Evolutionary conservation across 1,140 invertebrate species (phyloP), one percentile per base, ranked within the genome.

Genomic region (Phthorimaea operculella): DNA sequence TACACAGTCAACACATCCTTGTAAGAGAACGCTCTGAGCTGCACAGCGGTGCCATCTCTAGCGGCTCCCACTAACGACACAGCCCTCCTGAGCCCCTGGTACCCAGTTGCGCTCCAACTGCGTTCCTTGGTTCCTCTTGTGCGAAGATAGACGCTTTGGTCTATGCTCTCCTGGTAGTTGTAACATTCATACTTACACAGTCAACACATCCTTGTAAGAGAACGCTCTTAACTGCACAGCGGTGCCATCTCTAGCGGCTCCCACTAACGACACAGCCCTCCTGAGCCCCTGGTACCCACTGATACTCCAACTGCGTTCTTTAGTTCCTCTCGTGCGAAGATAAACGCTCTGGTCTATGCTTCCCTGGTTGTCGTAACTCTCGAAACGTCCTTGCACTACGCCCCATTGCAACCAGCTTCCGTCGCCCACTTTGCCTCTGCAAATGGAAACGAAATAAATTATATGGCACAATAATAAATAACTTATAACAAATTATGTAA

Each of bases 51-150:
- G 16, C 87, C 88, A 57, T 87, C 74, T 8, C 34, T 51, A n/a
- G 78, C 72, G 0, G 70, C 48, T 5, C 79, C 82, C 0, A 66
- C 66, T 4, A 88, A 53, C 0, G 58, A 65, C 33, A 86, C 52
- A 0, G 68, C 71, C 21, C 75, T 66, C 33, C 76, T 60, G 6
- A 85, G 62, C 1, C 62, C 63, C 17, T 66, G 55, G 33, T 70
- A 61, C 0, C 55, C 62, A 6, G 58, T 57, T 0, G 58, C 57
- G 1, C 69, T 62, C 68, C 76, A 84, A 16, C 49, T 58, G 6
- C 76, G 53, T 36, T 89, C 87, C 49, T 87, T 83, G 1, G 87
- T 64, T 8, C 89, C 86, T 33, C 88, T 86, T 9, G 88, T 62
- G 48, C 79, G 84, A 6, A 90, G 59, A 48, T 72, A 77, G 14